phyloP scores from a whole-genome alignment of 1,140 invertebrate species.

The Geopemphigus sp. region DNA sequence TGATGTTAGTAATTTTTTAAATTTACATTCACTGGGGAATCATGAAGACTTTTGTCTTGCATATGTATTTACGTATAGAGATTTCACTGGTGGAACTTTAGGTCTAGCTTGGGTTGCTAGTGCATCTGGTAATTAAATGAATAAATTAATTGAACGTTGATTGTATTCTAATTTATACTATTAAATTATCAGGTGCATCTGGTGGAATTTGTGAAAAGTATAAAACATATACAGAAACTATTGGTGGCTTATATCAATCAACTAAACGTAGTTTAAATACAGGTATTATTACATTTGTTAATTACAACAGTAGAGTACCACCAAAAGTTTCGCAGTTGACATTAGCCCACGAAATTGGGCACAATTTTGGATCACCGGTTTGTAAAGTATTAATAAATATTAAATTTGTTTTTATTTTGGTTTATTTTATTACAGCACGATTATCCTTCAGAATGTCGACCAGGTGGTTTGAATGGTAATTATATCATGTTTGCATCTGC shows the following conservation, averaged over 20 bases:
- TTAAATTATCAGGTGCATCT: conserved; percentile 72
- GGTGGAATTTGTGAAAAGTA: conserved; percentile 99
- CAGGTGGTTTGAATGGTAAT: conserved; percentile 85
- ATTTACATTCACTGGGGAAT: conserved; percentile 93
- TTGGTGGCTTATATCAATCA: conserved; percentile 87
- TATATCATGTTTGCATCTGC: conserved; percentile 98
- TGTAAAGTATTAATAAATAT: conserved; percentile 54
- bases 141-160: not conserved
- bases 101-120: conserved; percentile 98
- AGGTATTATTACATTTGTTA: conserved; percentile 98
- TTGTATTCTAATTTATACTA: conserved; percentile 28
- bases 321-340: conserved; percentile 97
- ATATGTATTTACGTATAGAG: conserved; percentile 97
- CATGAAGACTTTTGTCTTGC: conserved; percentile 98
- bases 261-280: conserved; percentile 95
- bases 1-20: conserved; percentile 98
- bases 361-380: conserved; percentile 98
- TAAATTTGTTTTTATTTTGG: conserved; percentile 7
- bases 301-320: conserved; percentile 95
- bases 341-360: conserved; percentile 97
- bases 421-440: conserved; percentile 74
- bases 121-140: conserved; percentile 65
- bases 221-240: conserved; percentile 94
- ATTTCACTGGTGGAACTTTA: conserved; percentile 94
- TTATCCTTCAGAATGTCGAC: conserved; percentile 88